Conservation (phyloP, 2,113 vertebrate genomes). For the Alethe diademata region DNA sequence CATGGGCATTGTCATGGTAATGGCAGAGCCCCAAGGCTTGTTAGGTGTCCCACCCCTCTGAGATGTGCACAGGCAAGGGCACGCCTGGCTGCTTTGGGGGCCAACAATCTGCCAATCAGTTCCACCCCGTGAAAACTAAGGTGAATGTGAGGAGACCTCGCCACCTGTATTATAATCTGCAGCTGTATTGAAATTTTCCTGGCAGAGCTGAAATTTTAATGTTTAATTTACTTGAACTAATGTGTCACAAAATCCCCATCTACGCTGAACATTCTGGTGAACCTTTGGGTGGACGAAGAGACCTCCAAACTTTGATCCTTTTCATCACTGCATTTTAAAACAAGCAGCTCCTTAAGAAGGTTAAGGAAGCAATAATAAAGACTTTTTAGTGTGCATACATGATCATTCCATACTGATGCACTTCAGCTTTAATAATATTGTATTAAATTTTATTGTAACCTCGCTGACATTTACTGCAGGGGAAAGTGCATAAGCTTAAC, state of each 20-base stretch:
- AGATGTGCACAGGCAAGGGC: not conserved
- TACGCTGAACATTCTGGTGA: conserved; percentile 16
- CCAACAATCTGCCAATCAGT: conserved; percentile 45
- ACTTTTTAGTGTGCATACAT: conserved; percentile 44
- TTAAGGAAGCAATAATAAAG: conserved; percentile 59
- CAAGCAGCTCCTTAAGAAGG: conserved; percentile 53
- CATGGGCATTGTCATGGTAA: conserved; percentile 48
- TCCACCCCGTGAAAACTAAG: conserved; percentile 39
- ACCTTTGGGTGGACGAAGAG: conserved; percentile 13
- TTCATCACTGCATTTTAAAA: conserved; percentile 4
- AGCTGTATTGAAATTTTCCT: conserved; percentile 64
- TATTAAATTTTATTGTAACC: conserved; percentile 64
- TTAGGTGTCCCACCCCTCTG: not conserved
- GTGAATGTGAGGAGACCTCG: conserved; percentile 16
- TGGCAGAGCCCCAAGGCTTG: not conserved
- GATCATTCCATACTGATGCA: conserved; percentile 51
- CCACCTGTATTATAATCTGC: conserved; percentile 62
- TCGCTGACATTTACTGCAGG: conserved; percentile 51
- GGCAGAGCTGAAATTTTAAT: conserved; percentile 32
- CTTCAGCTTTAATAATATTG: conserved; percentile 64
- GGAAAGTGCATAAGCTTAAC: conserved; percentile 50
- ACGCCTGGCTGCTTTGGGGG: not conserved
- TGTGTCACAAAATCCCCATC: conserved; percentile 43
- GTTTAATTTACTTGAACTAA: conserved; percentile 65
- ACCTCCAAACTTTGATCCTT: conserved; percentile 51